These are phyloP conservation scores for Agrochola macilenta DNA, from an alignment of 2,888 invertebrate species.

Conservation along the genomic window DNA sequence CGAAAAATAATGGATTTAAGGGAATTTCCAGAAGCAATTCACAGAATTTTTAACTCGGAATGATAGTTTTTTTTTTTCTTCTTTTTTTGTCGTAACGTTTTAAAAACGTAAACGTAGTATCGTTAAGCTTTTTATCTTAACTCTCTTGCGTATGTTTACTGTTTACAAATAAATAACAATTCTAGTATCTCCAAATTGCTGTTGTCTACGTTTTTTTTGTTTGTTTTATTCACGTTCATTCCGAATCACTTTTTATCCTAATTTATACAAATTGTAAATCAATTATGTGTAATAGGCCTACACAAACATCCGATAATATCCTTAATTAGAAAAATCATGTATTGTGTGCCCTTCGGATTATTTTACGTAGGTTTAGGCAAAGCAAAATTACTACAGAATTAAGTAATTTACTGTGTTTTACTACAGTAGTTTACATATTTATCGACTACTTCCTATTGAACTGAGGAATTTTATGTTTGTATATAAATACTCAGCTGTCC, in stretches of 20 bases:
- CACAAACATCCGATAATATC: slow-evolving; percentile 16
- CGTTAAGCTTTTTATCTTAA: too few relatives aligned
- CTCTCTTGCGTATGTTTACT: background rate
- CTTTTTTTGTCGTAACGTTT: background rate
- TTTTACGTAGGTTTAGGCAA: slow-evolving; percentile 5
- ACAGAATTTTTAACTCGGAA: background rate
- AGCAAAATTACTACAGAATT: slow-evolving; percentile 5
- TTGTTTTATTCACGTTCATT: background rate
- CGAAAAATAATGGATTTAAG: background rate
- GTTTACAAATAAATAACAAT: background rate
- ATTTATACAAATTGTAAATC: slow-evolving; percentile 3
- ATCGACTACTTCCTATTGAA: slow-evolving; percentile 6
- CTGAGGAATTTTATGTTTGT: background rate
- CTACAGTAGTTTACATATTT: background rate
- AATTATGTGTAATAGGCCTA: slow-evolving; percentile 34
- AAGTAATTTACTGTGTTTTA: slow-evolving; percentile 1
- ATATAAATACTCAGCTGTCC: background rate
- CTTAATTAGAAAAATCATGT: slow-evolving; percentile 39
- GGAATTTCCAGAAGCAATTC: background rate
- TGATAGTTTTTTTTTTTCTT: background rate
- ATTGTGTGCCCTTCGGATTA: slow-evolving; percentile 24
- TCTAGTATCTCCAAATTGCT: background rate
- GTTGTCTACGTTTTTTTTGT: background rate
- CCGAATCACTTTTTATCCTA: slow-evolving; percentile 2
- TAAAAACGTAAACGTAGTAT: too few relatives aligned